phyloP scores from a whole-genome alignment of 1,140 invertebrate genomes.

The Oryctes rhinoceros region DNA sequence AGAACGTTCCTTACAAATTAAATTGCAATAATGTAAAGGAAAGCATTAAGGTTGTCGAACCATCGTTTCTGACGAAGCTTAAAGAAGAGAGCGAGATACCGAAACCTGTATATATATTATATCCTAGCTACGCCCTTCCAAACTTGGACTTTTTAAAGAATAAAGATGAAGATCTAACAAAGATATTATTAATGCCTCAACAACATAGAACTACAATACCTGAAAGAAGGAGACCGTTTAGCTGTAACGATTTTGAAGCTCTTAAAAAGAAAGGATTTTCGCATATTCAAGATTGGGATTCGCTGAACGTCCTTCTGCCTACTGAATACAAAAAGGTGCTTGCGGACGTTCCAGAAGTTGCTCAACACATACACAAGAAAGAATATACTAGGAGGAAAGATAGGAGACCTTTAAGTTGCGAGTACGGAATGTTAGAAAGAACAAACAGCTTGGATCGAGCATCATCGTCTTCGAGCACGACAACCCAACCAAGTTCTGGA shows the following conservation, averaged over 20 bases:
- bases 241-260: slow-evolving; percentile 83
- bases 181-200: slow-evolving; percentile 61
- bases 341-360: slow-evolving; percentile 78
- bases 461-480: slow-evolving; percentile 78
- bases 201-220: slow-evolving; percentile 50
- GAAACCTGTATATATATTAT: slow-evolving; percentile 86
- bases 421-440: slow-evolving; percentile 65
- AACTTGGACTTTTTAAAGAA: slow-evolving; percentile 85
- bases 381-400: slow-evolving; percentile 53
- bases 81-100: slow-evolving; percentile 70
- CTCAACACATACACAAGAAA: slow-evolving; percentile 68
- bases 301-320: slow-evolving; percentile 85
- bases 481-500: slow-evolving; percentile 82
- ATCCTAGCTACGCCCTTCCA: slow-evolving; percentile 90
- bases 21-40: slow-evolving; percentile 49
- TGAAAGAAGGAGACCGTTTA: slow-evolving; percentile 72
- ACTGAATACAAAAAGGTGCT: slow-evolving; percentile 79
- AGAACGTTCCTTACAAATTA: slow-evolving; percentile 51
- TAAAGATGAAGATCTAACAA: slow-evolving; percentile 67
- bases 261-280: slow-evolving; percentile 80
- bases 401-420: slow-evolving; percentile 69
- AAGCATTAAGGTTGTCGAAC: slow-evolving; percentile 67
- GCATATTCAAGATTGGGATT: slow-evolving; percentile 91
- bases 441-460: slow-evolving; percentile 63
- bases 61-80: slow-evolving; percentile 72